Evolutionary conservation across 2,888 invertebrate species (phyloP).

Genomic region (Nephrotoma appendiculata): DNA sequence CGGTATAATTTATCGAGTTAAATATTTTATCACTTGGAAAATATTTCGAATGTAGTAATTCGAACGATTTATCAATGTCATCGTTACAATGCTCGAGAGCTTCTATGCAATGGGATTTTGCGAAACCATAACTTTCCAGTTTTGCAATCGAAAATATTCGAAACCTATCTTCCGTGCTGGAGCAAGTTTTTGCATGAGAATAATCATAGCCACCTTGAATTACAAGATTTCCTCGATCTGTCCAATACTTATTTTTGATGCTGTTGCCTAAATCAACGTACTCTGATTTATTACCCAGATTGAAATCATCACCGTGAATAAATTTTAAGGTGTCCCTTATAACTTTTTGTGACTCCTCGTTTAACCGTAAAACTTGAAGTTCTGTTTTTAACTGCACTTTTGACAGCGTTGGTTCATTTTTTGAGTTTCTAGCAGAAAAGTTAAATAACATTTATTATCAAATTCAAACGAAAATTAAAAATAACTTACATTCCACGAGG

Average conservation of each 20-base stretch:
- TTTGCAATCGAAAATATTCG: constrained; percentile 56
- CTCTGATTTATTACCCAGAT: constrained; percentile 37
- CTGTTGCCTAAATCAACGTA: constrained; percentile 56
- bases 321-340: constrained; percentile 58
- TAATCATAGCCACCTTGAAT: constrained; percentile 47
- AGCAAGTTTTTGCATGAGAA: constrained; percentile 41
- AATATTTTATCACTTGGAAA: constrained; percentile 33
- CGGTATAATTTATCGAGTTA: constrained; percentile 30
- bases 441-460: neutral
- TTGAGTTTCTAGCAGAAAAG: constrained; percentile 19
- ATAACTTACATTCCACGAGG: constrained; percentile 40
- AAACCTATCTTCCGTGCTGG: constrained; percentile 39
- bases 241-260: constrained; percentile 58
- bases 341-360: constrained; percentile 52
- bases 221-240: constrained; percentile 58
- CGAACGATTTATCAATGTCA: constrained; percentile 55
- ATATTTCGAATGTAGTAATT: constrained; percentile 57
- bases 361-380: constrained; percentile 54
- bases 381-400: constrained; percentile 51
- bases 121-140: constrained; percentile 63
- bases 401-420: constrained; percentile 34
- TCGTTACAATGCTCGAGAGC: constrained; percentile 51
- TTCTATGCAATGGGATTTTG: constrained; percentile 56
- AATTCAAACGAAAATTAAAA: neutral
- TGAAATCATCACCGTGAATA: constrained; percentile 58